These are phyloP conservation scores for Tinamus guttatus DNA, from an alignment of 2,113 vertebrate genomes.

Conservation along the genomic window DNA sequence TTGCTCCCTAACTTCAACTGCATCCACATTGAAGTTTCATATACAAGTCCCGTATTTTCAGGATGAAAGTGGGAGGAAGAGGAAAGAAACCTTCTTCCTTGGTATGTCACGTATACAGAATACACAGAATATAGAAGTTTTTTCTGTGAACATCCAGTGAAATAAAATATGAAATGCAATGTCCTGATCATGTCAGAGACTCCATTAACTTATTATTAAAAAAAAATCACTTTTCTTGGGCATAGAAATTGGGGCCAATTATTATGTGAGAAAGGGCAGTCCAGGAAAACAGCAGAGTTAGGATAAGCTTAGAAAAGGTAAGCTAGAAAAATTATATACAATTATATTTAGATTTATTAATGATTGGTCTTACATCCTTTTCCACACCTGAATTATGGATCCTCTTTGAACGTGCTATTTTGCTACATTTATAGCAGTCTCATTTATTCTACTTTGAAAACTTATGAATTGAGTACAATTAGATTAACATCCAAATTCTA, in stretches of 20 bases:
- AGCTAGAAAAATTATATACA: background rate
- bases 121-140: background rate
- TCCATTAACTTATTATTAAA: background rate
- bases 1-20: background rate
- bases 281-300: background rate
- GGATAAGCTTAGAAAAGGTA: background rate
- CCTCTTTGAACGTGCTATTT: background rate
- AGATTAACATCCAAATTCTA: background rate
- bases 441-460: slow-evolving; percentile 1
- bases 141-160: background rate
- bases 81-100: background rate
- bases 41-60: background rate
- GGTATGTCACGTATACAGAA: background rate
- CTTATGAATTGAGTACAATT: background rate
- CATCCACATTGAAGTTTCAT: background rate
- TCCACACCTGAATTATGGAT: background rate
- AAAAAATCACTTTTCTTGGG: background rate
- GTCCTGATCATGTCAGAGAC: background rate
- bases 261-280: background rate
- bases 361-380: background rate
- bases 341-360: background rate
- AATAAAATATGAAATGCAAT: background rate
- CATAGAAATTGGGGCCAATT: background rate
- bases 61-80: background rate
- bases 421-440: background rate